Percentiles rank a stretch among this genome's conserved stretches.
phyloP scores from a whole-genome alignment of 2,888 invertebrate genomes.

The Mycogona germanica region DNA sequence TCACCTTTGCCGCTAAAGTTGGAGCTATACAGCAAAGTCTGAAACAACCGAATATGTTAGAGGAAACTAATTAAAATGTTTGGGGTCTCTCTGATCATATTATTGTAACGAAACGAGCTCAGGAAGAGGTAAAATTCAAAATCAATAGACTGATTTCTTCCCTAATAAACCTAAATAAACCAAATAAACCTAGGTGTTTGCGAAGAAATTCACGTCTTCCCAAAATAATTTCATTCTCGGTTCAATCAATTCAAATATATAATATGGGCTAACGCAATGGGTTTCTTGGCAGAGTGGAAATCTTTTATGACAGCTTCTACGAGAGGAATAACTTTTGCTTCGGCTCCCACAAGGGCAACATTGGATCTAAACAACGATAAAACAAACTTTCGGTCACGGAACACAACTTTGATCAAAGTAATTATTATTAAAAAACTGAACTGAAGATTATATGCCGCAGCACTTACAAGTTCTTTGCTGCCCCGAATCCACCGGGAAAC shows the following conservation, averaged over 20 bases:
- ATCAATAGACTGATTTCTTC: neutral
- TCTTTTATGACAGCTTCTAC: constrained; percentile 39
- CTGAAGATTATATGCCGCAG: too few relatives aligned
- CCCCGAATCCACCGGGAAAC: constrained; percentile 47
- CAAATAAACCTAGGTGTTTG: neutral
- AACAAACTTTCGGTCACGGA: constrained; percentile 3
- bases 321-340: constrained; percentile 38
- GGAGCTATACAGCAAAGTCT: constrained; percentile 43
- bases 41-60: too few relatives aligned
- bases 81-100: too few relatives aligned
- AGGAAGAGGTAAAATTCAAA: too few relatives aligned
- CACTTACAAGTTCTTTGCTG: constrained; percentile 43
- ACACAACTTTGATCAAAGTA: too few relatives aligned
- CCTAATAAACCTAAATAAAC: neutral
- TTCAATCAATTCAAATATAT: constrained; percentile 14
- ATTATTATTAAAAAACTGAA: too few relatives aligned
- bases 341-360: constrained; percentile 40
- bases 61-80: too few relatives aligned
- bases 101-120: too few relatives aligned
- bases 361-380: constrained; percentile 35
- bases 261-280: constrained; percentile 37
- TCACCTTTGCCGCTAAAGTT: constrained; percentile 38
- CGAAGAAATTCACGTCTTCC: neutral
- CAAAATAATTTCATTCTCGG: constrained; percentile 2
- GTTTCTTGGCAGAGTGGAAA: constrained; percentile 40